These are phyloP conservation scores for Gallinago solitaria DNA, from an alignment of 2,797 vertebrate species.

Conservation along the genomic window DNA sequence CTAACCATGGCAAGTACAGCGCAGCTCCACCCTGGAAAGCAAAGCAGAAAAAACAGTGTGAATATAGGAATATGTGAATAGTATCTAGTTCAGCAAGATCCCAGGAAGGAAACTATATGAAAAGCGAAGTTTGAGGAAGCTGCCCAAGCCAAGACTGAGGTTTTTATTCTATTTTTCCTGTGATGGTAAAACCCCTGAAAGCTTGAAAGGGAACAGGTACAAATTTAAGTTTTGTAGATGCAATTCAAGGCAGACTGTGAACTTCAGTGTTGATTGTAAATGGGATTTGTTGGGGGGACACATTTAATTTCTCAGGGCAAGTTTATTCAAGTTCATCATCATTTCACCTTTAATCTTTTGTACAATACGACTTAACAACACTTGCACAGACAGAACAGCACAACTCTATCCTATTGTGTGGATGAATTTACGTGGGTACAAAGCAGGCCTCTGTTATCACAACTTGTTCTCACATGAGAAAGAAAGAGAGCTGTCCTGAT, in stretches of 20 bases:
- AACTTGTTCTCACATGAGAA: accelerated
- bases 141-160: not conserved
- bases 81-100: not conserved
- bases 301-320: not conserved
- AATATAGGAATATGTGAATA: not conserved
- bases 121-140: not conserved
- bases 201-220: not conserved
- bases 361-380: not conserved
- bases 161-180: not conserved
- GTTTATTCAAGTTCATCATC: not conserved
- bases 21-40: not conserved
- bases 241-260: not conserved
- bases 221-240: not conserved
- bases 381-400: not conserved
- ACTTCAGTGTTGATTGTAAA: not conserved
- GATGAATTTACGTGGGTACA: slow-evolving; percentile 19
- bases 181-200: accelerated
- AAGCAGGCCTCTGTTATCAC: not conserved
- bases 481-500: not conserved
- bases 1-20: not conserved
- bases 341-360: slow-evolving; percentile 6
- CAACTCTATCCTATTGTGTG: not conserved
- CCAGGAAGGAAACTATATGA: not conserved
- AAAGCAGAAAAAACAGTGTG: not conserved
- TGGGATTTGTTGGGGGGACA: not conserved